Conservation (phyloP, 2,113 vertebrate genomes). For the Calypte anna region DNA sequence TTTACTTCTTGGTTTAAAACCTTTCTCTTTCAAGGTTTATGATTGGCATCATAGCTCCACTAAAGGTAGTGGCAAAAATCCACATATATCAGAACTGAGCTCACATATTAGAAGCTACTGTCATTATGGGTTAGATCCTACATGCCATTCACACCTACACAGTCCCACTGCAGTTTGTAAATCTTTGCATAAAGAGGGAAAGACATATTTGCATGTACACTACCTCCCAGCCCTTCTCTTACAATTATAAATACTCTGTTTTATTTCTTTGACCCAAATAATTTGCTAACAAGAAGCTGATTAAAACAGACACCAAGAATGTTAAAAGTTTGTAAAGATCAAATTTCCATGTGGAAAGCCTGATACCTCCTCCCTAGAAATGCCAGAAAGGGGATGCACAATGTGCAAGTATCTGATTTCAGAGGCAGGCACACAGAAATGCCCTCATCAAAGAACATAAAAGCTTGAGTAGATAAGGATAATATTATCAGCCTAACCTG, state of each 20-base stretch:
- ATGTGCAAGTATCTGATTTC: not conserved
- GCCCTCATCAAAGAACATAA: not conserved
- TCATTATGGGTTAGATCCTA: not conserved
- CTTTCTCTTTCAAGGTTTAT: not conserved
- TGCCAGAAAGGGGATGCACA: not conserved
- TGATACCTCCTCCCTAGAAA: not conserved
- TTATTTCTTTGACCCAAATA: not conserved
- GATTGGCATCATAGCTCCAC: not conserved
- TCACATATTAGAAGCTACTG: not conserved
- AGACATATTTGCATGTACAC: fast-evolving
- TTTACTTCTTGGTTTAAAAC: not conserved
- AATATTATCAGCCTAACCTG: not conserved
- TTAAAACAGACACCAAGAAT: not conserved
- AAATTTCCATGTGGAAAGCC: not conserved
- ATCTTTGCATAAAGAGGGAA: not conserved
- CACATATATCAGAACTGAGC: not conserved
- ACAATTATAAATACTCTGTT: not conserved
- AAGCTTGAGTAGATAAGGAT: not conserved
- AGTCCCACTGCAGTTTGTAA: not conserved
- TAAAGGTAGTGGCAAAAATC: not conserved
- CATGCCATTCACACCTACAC: not conserved
- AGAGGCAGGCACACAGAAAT: not conserved
- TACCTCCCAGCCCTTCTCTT: not conserved
- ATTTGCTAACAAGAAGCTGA: not conserved
- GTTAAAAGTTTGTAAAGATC: not conserved